These are phyloP conservation scores for Sceloporus undulatus DNA, from an alignment of 2,113 vertebrate genomes.

Conservation along the genomic window DNA sequence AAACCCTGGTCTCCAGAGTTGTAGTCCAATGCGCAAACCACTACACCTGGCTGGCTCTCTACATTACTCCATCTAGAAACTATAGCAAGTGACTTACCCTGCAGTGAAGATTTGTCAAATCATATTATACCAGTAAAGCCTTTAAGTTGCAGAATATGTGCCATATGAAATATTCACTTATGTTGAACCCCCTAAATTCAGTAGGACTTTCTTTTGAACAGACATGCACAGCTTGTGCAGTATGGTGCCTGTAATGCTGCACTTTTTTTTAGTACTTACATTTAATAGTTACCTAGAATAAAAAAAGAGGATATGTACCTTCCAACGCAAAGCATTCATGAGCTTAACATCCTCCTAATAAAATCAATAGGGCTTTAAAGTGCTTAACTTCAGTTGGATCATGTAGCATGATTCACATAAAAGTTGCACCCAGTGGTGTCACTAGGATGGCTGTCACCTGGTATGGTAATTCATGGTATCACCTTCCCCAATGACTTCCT, in stretches of 20 bases:
- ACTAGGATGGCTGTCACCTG: too few species aligned
- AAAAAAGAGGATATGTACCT: not conserved
- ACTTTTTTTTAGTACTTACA: not conserved
- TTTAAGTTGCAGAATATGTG: not conserved
- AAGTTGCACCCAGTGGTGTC: not conserved
- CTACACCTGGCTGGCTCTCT: too few species aligned
- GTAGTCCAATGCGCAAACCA: too few species aligned
- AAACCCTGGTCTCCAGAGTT: too few species aligned
- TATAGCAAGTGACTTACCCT: fast-evolving
- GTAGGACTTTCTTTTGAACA: not conserved
- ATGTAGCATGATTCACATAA: not conserved
- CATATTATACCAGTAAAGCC: not conserved
- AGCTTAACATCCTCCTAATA: not conserved
- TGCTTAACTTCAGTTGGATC: not conserved
- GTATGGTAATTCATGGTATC: too few species aligned
- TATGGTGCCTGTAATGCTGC: not conserved
- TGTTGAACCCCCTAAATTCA: not conserved
- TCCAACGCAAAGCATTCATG: too few species aligned
- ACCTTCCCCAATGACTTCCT: too few species aligned
- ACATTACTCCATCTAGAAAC: not conserved
- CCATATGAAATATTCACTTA: not conserved
- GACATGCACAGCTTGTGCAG: not conserved
- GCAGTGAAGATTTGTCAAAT: not conserved
- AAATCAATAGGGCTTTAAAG: not conserved
- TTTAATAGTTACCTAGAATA: not conserved